These are phyloP conservation scores for Magallana gigas DNA, from an alignment of 1,140 invertebrate genomes.

Conservation along the genomic window DNA sequence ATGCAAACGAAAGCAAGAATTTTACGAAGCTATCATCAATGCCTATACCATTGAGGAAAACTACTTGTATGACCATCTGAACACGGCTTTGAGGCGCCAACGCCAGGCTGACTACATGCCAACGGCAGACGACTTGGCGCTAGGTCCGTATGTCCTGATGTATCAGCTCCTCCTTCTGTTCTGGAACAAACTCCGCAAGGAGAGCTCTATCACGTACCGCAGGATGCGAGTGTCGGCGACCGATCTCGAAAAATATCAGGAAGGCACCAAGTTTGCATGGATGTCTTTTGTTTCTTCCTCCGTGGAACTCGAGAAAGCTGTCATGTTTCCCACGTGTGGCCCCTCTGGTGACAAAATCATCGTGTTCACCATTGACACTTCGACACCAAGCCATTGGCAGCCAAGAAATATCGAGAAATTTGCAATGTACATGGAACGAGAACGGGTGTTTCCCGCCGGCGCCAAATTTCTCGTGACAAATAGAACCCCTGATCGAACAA, in stretches of 20 bases:
- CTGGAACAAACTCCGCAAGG: conserved; percentile 41
- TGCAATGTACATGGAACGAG: conserved; percentile 50
- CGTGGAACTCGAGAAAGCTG: conserved; percentile 40
- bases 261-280: conserved; percentile 45
- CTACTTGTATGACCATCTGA: conserved; percentile 40
- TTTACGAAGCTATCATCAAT: conserved; percentile 40
- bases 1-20: conserved; percentile 32
- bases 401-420: conserved; percentile 49
- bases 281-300: conserved; percentile 52
- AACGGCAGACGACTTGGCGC: conserved; percentile 43
- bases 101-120: conserved; percentile 40
- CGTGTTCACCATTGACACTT: conserved; percentile 45
- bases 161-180: conserved; percentile 41
- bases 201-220: conserved; percentile 24
- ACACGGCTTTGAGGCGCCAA: conserved; percentile 47
- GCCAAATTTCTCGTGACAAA: conserved; percentile 44
- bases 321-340: conserved; percentile 44
- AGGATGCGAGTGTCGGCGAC: conserved; percentile 32
- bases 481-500: not conserved
- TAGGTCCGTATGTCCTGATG: conserved; percentile 48
- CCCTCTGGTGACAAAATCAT: conserved; percentile 39
- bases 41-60: conserved; percentile 43
- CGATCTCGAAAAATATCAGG: conserved; percentile 40
- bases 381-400: conserved; percentile 25
- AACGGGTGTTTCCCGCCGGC: conserved; percentile 56